Percentiles rank a stretch among this genome's conserved stretches.
phyloP scores from a whole-genome alignment of 2,888 invertebrate genomes.

The Spicauda simplicius region DNA sequence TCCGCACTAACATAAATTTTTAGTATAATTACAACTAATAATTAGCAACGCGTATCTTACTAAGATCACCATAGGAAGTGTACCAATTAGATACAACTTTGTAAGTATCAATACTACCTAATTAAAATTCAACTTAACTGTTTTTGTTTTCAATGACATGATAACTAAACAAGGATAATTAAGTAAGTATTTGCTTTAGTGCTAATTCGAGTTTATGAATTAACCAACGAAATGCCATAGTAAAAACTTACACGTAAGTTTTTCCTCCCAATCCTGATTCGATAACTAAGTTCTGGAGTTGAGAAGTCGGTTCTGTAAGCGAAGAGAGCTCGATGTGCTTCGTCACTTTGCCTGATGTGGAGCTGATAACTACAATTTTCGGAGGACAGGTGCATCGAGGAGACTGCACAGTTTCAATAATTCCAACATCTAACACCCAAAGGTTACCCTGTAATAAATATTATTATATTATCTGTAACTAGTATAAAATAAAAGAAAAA shows the following conservation, averaged over 20 bases:
- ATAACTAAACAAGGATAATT: background rate
- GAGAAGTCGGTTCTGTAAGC: slow-evolving; percentile 83
- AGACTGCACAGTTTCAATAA: slow-evolving; percentile 87
- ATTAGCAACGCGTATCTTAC: background rate
- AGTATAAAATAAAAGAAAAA: no score
- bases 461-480: no score
- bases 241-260: slow-evolving; percentile 26
- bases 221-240: background rate
- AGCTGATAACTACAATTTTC: slow-evolving; percentile 87
- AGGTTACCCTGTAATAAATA: slow-evolving; percentile 82
- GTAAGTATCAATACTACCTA: background rate
- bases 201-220: background rate
- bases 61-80: background rate
- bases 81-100: background rate
- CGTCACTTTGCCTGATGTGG: slow-evolving; percentile 85
- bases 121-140: background rate
- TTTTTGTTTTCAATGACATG: background rate
- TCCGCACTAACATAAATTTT: background rate
- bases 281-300: slow-evolving; percentile 88
- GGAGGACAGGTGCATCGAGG: slow-evolving; percentile 88
- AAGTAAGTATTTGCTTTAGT: background rate
- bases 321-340: slow-evolving; percentile 86
- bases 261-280: slow-evolving; percentile 83
- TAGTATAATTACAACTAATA: no score
- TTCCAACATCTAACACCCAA: slow-evolving; percentile 90